A percentile compares a stretch with the other conserved stretches of the same genome.
Evolutionary conservation across 2,797 vertebrate species (phyloP).

Genomic region (Peromyscus aztecus): DNA sequence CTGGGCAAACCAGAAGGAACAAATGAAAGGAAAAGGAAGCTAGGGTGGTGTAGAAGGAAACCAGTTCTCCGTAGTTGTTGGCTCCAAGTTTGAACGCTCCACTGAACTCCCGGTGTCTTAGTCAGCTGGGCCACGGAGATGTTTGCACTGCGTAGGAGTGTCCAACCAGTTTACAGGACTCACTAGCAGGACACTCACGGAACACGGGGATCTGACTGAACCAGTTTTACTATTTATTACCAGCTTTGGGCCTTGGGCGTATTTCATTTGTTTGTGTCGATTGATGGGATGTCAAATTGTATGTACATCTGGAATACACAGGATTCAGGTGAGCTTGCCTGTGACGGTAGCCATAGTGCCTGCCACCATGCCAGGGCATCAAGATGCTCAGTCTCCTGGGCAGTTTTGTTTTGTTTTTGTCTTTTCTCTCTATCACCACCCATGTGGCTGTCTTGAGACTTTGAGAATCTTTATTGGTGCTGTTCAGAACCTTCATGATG

Average conservation of each 20-base stretch:
- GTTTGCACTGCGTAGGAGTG: background rate
- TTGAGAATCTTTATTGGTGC: background rate
- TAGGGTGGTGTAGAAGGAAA: background rate
- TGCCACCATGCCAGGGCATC: background rate
- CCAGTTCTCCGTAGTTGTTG: background rate
- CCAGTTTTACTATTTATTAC: background rate
- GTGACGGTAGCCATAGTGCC: background rate
- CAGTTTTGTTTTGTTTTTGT: conserved; percentile 6
- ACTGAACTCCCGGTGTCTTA: background rate
- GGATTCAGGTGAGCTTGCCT: background rate
- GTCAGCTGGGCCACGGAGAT: background rate
- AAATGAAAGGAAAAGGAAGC: background rate
- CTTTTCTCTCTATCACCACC: background rate
- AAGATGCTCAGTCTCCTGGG: background rate
- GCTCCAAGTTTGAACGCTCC: background rate
- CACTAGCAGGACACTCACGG: background rate
- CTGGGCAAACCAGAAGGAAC: background rate
- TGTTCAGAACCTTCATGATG: background rate
- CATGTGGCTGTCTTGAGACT: background rate
- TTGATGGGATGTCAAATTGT: background rate
- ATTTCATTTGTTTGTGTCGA: background rate
- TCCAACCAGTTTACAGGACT: background rate
- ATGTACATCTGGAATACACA: conserved; percentile 33
- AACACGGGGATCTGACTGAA: background rate
- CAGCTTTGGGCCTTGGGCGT: conserved; percentile 30